Evolutionary conservation across 2,888 invertebrate species (phyloP).

Genomic region (Periphyllus acericola): DNA sequence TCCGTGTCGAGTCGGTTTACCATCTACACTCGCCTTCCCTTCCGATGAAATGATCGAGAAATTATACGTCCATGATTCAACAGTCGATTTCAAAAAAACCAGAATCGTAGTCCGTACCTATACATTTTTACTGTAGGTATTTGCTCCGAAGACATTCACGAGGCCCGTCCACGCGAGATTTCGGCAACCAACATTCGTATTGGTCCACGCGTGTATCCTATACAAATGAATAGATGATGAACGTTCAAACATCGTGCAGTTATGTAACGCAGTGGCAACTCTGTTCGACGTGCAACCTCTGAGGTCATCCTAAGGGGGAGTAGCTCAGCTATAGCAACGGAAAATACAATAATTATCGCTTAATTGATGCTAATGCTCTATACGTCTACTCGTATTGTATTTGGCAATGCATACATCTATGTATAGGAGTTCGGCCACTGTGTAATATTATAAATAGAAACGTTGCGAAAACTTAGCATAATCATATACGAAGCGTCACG

Average conservation of each 20-base stretch:
- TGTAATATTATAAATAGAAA: slow-evolving; percentile 10
- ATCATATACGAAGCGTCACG: neutral
- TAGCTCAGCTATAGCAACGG: neutral
- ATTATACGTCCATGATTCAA: neutral
- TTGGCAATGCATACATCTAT: slow-evolving; percentile 1
- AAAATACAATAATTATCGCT: slow-evolving; percentile 50
- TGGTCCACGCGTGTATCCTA: neutral
- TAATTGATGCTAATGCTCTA: slow-evolving; percentile 42
- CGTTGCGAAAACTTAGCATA: slow-evolving; percentile 29
- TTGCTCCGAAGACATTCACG: neutral
- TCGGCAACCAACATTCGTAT: slow-evolving; percentile 2
- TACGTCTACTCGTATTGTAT: slow-evolving; percentile 16
- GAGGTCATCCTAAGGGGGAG: slow-evolving; percentile 37
- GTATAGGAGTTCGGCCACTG: neutral
- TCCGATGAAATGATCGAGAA: neutral
- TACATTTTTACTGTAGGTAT: neutral
- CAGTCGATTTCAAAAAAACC: neutral
- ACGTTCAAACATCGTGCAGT: slow-evolving; percentile 51
- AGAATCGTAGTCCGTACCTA: too few relatives aligned
- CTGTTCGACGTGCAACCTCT: slow-evolving; percentile 37
- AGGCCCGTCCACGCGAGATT: neutral
- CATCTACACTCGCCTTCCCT: neutral
- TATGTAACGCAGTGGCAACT: slow-evolving; percentile 13
- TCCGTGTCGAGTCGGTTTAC: slow-evolving; percentile 7
- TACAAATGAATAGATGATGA: slow-evolving; percentile 22